Evolutionary conservation across 2,797 vertebrate genomes (phyloP), one percentile per base, ranked within the genome.

Genomic region (Phrynocephalus vlangalii): DNA sequence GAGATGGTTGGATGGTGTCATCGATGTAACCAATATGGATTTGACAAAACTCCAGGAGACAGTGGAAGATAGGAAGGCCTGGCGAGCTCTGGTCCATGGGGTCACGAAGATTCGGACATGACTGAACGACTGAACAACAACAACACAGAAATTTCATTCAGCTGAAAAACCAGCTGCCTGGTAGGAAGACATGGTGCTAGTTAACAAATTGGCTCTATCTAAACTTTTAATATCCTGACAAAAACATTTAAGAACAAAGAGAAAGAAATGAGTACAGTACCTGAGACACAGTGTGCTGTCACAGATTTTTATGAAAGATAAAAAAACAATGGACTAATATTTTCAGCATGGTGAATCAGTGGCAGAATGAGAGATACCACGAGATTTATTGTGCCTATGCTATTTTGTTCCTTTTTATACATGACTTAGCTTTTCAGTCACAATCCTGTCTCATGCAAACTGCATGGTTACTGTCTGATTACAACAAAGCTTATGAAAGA

Each of bases 281-380:
- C n/a, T 76, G 5, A 68, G 33, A 76, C 48, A 30, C 1, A 6
- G 1, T 33, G 5, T 56, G 15, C 15, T 66, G 33, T 78, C 63
- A 78, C 8, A 52, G 22, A 68, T 86, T 89, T 86, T 16, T 86
- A 67, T 38, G 38, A 22, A 33, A 44, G 78, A 68, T 33, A 60
- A 24, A 84, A 44, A 79, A 88, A 84, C 82, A 87, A 71, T 77
- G 75, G n/a, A 79, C 44, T 38, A 38, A 83, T 73, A 38, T 79
- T 30, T 52, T 84, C 82, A 84, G 8, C 60, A 44, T 16, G 68
- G 48, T 66, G 76, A 87, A 76, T 90, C 82, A 70, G 5, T 73
- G 63, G 71, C 68, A 76, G 11, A 84, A 86, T 75, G 79, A 86
- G 24, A 73, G 67, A 84, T 84, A 56, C 66, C 28, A 50, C 60